These are phyloP conservation scores for Drosophila nannoptera DNA, from an alignment of 1,140 invertebrate genomes.

Conservation along the genomic window DNA sequence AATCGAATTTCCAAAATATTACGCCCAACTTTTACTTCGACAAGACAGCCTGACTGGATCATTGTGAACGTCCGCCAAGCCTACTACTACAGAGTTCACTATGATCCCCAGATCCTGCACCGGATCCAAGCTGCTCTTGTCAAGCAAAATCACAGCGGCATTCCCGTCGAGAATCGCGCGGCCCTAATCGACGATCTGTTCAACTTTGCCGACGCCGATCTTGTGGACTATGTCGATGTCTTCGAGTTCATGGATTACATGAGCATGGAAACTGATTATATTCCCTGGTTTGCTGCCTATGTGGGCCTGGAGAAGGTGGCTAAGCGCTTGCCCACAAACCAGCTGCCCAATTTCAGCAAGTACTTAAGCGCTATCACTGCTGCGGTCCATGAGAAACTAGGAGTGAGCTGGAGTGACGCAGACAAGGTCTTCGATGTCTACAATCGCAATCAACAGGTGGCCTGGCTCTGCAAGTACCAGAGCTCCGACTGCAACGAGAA, in stretches of 20 bases:
- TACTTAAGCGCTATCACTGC: conserved; percentile 49
- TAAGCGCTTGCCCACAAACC: conserved; percentile 41
- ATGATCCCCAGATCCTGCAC: conserved; percentile 82
- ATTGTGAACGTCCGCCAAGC: too few relatives aligned
- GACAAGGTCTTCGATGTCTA: conserved; percentile 67
- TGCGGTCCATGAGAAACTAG: conserved; percentile 43
- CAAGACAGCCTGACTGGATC: too few relatives aligned
- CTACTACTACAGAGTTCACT: conserved; percentile 84
- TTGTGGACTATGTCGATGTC: conserved; percentile 80
- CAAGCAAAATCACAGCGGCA: conserved; percentile 77
- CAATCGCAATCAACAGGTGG: conserved; percentile 73
- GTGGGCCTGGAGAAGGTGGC: conserved; percentile 40
- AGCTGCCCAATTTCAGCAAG: conserved; percentile 47
- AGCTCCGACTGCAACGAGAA: conserved; percentile 77
- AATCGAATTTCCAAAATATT: too few relatives aligned
- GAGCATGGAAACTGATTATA: conserved; percentile 80
- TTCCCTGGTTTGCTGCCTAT: conserved; percentile 81
- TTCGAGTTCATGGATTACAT: conserved; percentile 81
- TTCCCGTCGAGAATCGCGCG: conserved; percentile 86
- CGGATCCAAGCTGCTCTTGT: conserved; percentile 79
- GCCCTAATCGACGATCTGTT: conserved; percentile 89
- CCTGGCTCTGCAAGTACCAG: conserved; percentile 80
- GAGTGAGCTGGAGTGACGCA: conserved; percentile 24
- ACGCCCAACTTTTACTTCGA: too few relatives aligned
- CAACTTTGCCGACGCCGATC: conserved; percentile 82